Base-by-base conservation (phyloP, 2,888 invertebrate genomes). In the Phaonia tiefii region DNA sequence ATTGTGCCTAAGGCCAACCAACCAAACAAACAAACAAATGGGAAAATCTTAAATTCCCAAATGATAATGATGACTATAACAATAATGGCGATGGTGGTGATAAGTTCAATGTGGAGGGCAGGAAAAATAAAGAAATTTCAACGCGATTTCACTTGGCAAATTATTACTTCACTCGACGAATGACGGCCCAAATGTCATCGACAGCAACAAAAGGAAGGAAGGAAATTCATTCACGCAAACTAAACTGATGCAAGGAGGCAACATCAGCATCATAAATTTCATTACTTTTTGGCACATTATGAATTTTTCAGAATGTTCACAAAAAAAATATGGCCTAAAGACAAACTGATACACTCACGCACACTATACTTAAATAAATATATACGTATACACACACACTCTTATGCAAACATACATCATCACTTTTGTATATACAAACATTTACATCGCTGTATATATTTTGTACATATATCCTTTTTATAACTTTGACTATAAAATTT, bases 251-350 rank as follows among this genome's bases (percentile, higher is more conserved):
- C 31, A 31, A 3, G 8, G 8, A 31, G 37, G 3, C 37, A 39
- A 39, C 39, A 42, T 3, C 42, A n/a, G n/a, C n/a, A n/a, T n/a
- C 39, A 20, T 63, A 42, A 42, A 42, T 63, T 63, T 22, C 42
- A 42, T 42, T 42, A 22, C 42, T 63, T 63, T 25, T 63, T 20
- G 63, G 63, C 63, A 63, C 63, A 63, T 63, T 63, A 63, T 42
- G 63, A 63, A 42, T 63, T 42, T 42, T 39, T 63, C 15, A 31
- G 42, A 63, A 20, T 63, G 63, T 22, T 39, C 42, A 63, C 22
- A 20, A 42, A 11, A 60, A 2, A 39, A 60, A 63, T 22, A 22
- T 22, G 63, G 39, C 22, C 63, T 37, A 42, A 22, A 54, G 13
- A 25, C 31, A 31, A 31, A 31, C 31, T 3, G 31, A 31, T 5